A percentile compares a stretch with the other conserved stretches of the same genome.
These are phyloP conservation scores for Gopherus flavomarginatus DNA, from an alignment of 2,113 vertebrate species.

Conservation along the genomic window DNA sequence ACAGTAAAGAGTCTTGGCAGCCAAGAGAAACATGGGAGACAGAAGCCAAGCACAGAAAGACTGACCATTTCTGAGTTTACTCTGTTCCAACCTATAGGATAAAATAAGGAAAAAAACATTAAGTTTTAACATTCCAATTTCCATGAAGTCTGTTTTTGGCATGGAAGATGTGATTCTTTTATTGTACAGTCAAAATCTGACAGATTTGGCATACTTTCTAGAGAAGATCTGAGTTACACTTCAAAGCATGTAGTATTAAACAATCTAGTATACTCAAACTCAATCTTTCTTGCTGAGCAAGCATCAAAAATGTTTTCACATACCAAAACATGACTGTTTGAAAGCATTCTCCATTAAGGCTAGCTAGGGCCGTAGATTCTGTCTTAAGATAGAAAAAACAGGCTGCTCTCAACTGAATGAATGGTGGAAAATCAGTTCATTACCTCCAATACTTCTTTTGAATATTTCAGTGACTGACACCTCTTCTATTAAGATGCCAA, in stretches of 20 bases:
- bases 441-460: not conserved
- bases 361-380: not conserved
- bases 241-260: not conserved
- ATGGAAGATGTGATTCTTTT: not conserved
- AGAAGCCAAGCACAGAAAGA: no score
- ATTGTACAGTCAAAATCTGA: not conserved
- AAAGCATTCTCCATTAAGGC: not conserved
- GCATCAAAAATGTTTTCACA: not conserved
- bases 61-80: no score
- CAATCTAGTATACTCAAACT: not conserved
- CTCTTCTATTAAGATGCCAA: not conserved
- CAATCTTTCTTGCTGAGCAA: not conserved
- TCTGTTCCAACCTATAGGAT: no score
- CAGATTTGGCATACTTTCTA: not conserved
- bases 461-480: not conserved
- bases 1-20: no score
- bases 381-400: not conserved
- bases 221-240: not conserved
- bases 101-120: no score
- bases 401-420: not conserved
- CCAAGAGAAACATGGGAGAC: no score
- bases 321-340: not conserved
- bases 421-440: not conserved
- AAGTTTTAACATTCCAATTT: no score
- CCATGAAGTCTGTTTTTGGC: no score